A percentile compares a stretch with the other conserved stretches of the same genome.
phyloP scores from a whole-genome alignment of 2,888 invertebrate species.

The Lepidocyrtoides sp. region DNA sequence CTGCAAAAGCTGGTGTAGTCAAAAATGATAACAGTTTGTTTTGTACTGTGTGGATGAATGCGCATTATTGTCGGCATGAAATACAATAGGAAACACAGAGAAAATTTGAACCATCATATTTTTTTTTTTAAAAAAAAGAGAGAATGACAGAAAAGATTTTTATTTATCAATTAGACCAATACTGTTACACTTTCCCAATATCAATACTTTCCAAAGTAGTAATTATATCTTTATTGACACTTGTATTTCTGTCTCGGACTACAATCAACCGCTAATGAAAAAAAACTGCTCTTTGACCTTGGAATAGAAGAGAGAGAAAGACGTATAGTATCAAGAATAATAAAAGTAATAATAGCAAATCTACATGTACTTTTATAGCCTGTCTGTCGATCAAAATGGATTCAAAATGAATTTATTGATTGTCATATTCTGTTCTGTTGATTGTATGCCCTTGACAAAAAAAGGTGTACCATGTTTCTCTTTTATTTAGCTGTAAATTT shows the following conservation, averaged over 20 bases:
- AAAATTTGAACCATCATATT: conserved; percentile 71
- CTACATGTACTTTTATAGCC: no score
- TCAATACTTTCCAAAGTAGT: not conserved
- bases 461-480: no score
- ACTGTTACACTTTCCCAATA: not conserved
- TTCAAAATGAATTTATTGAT: no score
- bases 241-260: no score
- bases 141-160: not conserved
- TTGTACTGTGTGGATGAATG: conserved; percentile 72
- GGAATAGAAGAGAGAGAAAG: not conserved
- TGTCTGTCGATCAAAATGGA: not conserved
- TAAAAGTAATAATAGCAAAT: not conserved
- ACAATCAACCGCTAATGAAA: no score
- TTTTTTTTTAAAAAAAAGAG: no score
- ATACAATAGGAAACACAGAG: conserved; percentile 64
- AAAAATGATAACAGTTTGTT: no score
- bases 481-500: not conserved
- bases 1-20: no score
- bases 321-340: not conserved
- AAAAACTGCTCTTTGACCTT: not conserved
- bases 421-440: no score
- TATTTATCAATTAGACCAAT: not conserved
- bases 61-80: not conserved
- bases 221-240: no score
- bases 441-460: not conserved